phyloP scores from a whole-genome alignment of 2,113 vertebrate genomes.

The Speoplatyrhinus poulsoni region DNA sequence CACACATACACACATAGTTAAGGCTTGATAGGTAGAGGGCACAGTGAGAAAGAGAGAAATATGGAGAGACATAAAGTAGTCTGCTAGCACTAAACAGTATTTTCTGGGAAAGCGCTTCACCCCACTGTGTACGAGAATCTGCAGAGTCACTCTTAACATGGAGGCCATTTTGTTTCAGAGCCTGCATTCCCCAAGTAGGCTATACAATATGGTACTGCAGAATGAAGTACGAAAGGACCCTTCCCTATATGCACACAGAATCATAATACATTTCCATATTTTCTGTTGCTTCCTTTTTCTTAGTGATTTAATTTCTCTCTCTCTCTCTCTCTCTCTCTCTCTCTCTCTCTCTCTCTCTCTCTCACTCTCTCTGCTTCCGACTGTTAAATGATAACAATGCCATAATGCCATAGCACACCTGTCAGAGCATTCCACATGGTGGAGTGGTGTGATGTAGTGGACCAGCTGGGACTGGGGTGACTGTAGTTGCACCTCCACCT shows the following conservation, averaged over 20 bases:
- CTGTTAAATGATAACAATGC: neutral
- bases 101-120: neutral
- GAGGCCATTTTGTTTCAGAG: constrained; percentile 50
- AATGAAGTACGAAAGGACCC: neutral
- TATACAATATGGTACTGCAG: neutral
- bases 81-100: too few relatives aligned
- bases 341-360: neutral
- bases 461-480: too few relatives aligned
- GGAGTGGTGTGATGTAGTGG: too few relatives aligned
- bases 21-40: constrained; percentile 4
- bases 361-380: constrained; percentile 9
- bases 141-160: constrained; percentile 55
- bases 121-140: constrained; percentile 38
- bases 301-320: neutral
- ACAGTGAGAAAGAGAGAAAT: constrained; percentile 5
- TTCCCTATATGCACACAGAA: neutral
- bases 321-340: neutral
- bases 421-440: too few relatives aligned
- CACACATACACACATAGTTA: constrained; percentile 5
- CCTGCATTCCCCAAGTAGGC: constrained; percentile 16
- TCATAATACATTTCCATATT: neutral
- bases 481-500: neutral
- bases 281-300: neutral
- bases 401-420: neutral
- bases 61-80: neutral